Evolutionary conservation across 2,888 invertebrate genomes (phyloP), one percentile per base, ranked within the genome.

Genomic region (Protophormia terraenovae): DNA sequence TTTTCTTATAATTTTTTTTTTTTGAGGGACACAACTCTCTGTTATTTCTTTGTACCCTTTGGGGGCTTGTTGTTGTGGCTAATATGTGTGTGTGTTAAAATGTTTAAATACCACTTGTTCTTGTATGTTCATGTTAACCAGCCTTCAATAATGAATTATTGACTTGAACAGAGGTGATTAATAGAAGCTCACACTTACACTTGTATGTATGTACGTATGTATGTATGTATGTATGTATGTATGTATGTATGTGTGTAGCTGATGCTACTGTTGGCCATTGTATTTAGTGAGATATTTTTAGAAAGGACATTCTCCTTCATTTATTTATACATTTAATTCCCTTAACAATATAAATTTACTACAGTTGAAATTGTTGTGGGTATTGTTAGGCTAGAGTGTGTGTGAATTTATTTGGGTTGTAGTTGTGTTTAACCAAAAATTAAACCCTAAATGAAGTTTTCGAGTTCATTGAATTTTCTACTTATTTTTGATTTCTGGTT

Each of bases 111-210:
- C n/a, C 27, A 16, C 38, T 62, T 41, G 71, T 41, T 29, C 79
- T 32, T 72, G 62, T 64, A 50, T 41, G 71, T 41, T 29, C 79
- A 45, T 72, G 62, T 64, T 79, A 41, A 32, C 22, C 38, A 45
- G 53, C 79, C 62, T 55, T 64, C 79, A 62, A 72, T 64, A 79
- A 64, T 79, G 24, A 79, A 64, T 71, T 64, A 79, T 72, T 79
- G 62, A 16, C 53, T 64, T n/a, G 41, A 72, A 53, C 53, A 12
- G 71, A 64, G 62, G 64, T 79, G 79, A 71, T 71, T 64, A 71
- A 71, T 29, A 12, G 12, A 41, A 50, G n/a, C 22, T 41, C 38
- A n/a, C 16, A n/a, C n/a, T n/a, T n/a, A n/a, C n/a, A n/a, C n/a
- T n/a, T n/a, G n/a, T n/a, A n/a, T n/a, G 41, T 41, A 12, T 50